Evolutionary conservation across 2,888 invertebrate genomes (phyloP).

Genomic region (Eupithecia vulgata): DNA sequence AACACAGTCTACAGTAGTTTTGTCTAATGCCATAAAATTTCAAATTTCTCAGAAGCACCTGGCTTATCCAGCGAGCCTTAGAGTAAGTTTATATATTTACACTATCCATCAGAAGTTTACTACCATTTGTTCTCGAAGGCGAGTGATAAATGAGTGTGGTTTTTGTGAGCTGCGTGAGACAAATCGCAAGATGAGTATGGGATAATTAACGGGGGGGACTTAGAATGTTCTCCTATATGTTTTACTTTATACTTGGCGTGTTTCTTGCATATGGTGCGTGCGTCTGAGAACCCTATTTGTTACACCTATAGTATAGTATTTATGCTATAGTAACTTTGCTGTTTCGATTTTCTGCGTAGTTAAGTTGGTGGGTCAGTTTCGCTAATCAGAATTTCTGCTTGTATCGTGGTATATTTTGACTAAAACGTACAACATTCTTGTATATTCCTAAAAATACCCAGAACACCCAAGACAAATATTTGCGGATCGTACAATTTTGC

Average conservation of each 20-base stretch:
- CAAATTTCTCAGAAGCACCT: constrained; percentile 29
- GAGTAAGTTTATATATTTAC: constrained; percentile 57
- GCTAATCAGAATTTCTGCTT: neutral
- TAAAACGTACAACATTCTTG: neutral
- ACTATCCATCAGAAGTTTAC: constrained; percentile 54
- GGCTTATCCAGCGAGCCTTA: constrained; percentile 22
- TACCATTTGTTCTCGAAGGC: constrained; percentile 51
- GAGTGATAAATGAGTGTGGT: constrained; percentile 50
- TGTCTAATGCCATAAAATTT: constrained; percentile 19
- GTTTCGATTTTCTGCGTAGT: neutral
- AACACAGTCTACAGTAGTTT: constrained; percentile 3
- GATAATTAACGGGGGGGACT: constrained; percentile 30
- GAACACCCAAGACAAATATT: too few species aligned
- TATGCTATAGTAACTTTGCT: neutral
- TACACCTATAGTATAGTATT: too few species aligned
- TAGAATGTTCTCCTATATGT: constrained; percentile 9
- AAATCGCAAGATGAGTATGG: constrained; percentile 28
- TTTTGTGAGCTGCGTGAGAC: constrained; percentile 40
- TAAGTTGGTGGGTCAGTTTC: neutral
- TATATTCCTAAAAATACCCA: too few species aligned
- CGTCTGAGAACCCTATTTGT: neutral
- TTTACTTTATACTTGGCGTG: neutral
- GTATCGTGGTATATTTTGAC: neutral
- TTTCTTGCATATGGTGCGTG: neutral
- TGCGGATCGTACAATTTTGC: too few species aligned